Percentiles rank a stretch among this genome's conserved stretches.
Evolutionary conservation across 2,888 invertebrate genomes (phyloP).

Genomic region (Margaritifera margaritifera): DNA sequence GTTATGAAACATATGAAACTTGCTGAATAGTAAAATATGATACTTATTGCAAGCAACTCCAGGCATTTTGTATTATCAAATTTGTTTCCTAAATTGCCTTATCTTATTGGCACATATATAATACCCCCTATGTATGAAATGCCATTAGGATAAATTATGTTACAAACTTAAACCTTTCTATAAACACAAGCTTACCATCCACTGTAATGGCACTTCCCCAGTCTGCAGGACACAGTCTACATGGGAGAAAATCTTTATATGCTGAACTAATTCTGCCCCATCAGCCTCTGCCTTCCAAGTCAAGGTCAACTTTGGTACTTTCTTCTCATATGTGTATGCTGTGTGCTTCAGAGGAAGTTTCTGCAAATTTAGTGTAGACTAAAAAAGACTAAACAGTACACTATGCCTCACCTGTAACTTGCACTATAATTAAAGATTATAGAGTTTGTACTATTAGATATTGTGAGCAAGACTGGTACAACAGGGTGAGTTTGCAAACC

Average conservation of each 20-base stretch:
- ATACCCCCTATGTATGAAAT: too few species aligned
- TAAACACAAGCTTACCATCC: conserved; percentile 60
- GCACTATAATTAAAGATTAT: too few species aligned
- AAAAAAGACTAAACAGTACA: neutral
- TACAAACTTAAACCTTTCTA: neutral
- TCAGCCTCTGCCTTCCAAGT: conserved; percentile 51
- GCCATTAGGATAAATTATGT: too few species aligned
- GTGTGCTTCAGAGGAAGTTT: conserved; percentile 52
- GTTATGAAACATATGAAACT: too few species aligned
- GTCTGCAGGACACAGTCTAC: conserved; percentile 58
- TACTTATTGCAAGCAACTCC: too few species aligned
- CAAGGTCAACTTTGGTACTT: conserved; percentile 52
- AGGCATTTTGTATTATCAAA: too few species aligned
- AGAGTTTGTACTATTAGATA: too few species aligned
- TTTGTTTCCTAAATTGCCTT: too few species aligned
- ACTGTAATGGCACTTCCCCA: conserved; percentile 57
- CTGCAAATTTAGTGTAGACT: conserved; percentile 31
- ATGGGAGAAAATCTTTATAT: conserved; percentile 61
- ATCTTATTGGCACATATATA: too few species aligned
- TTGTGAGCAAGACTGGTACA: too few species aligned
- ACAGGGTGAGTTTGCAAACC: too few species aligned
- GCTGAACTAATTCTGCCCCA: conserved; percentile 47
- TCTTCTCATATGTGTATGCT: conserved; percentile 42
- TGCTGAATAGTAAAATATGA: too few species aligned
- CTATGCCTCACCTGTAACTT: neutral